Conservation (phyloP, 2,888 invertebrate species). For the Gandaritis pyraliata region DNA sequence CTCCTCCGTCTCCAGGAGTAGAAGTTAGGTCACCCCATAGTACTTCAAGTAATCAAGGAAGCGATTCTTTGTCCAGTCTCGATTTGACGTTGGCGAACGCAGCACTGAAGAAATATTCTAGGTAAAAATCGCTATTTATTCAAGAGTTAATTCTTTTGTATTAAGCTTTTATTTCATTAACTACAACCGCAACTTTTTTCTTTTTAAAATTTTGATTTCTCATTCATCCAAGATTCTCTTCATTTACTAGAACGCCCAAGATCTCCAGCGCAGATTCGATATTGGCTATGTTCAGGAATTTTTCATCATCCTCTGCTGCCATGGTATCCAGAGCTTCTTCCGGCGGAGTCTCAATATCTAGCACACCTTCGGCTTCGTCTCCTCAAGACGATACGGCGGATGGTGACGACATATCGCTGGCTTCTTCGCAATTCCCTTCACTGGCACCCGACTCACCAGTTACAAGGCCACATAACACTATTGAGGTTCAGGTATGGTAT, state of each 20-base stretch:
- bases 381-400: slow-evolving; percentile 89
- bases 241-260: slow-evolving; percentile 81
- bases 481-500: slow-evolving; percentile 73
- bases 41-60: slow-evolving; percentile 90
- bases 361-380: slow-evolving; percentile 89
- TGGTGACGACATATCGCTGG: slow-evolving; percentile 89
- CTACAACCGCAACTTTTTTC: too few relatives aligned
- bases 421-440: slow-evolving; percentile 85
- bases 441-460: slow-evolving; percentile 87
- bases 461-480: slow-evolving; percentile 72
- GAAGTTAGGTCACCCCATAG: slow-evolving; percentile 86
- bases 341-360: slow-evolving; percentile 86
- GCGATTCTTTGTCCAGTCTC: slow-evolving; percentile 90
- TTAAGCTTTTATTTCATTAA: too few relatives aligned
- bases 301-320: slow-evolving; percentile 86
- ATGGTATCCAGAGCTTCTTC: slow-evolving; percentile 85
- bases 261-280: slow-evolving; percentile 92
- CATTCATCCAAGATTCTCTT: slow-evolving; percentile 33
- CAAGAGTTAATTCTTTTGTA: too few relatives aligned
- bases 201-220: neutral
- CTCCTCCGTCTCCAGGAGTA: slow-evolving; percentile 87
- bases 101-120: slow-evolving; percentile 83
- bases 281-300: slow-evolving; percentile 90
- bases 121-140: slow-evolving; percentile 49
- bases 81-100: slow-evolving; percentile 86